phyloP scores from a whole-genome alignment of 2,888 invertebrate species.

The Nymphalis c-album region DNA sequence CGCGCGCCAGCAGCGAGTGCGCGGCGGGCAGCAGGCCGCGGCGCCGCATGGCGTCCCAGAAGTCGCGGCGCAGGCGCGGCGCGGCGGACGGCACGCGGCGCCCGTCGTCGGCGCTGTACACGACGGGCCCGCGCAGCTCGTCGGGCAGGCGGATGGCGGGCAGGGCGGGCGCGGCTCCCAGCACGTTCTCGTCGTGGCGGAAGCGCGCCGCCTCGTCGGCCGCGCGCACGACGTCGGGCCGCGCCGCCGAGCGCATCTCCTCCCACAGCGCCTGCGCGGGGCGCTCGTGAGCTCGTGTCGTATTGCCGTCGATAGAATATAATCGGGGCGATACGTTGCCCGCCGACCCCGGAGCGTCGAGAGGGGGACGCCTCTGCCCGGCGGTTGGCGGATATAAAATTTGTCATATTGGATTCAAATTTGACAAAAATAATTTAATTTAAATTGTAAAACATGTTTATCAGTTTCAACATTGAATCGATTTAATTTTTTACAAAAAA shows the following conservation, averaged over 20 bases:
- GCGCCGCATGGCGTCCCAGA: conserved; percentile 85
- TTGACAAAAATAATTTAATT: no score
- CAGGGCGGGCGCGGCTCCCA: conserved; percentile 56
- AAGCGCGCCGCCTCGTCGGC: conserved; percentile 75
- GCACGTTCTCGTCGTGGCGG: conserved; percentile 93
- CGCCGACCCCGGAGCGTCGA: no score
- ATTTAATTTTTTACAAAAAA: no score
- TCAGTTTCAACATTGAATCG: no score
- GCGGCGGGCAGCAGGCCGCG: conserved; percentile 80
- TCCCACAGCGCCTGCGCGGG: conserved; percentile 59
- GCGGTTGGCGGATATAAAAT: no score
- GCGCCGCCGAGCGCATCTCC: conserved; percentile 56
- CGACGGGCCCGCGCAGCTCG: conserved; percentile 71
- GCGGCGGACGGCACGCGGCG: conserved; percentile 89
- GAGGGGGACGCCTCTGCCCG: no score
- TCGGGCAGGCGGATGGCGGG: conserved; percentile 86
- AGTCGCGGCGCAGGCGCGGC: conserved; percentile 83
- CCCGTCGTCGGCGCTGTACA: conserved; percentile 91
- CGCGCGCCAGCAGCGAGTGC: conserved; percentile 90
- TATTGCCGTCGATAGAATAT: background rate
- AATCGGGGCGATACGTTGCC: no score
- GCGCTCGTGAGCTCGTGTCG: no score
- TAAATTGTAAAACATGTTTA: no score
- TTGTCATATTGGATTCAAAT: no score
- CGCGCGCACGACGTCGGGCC: conserved; percentile 68